Conservation (phyloP, 2,797 vertebrate species). For the Emydoidea blandingii region DNA sequence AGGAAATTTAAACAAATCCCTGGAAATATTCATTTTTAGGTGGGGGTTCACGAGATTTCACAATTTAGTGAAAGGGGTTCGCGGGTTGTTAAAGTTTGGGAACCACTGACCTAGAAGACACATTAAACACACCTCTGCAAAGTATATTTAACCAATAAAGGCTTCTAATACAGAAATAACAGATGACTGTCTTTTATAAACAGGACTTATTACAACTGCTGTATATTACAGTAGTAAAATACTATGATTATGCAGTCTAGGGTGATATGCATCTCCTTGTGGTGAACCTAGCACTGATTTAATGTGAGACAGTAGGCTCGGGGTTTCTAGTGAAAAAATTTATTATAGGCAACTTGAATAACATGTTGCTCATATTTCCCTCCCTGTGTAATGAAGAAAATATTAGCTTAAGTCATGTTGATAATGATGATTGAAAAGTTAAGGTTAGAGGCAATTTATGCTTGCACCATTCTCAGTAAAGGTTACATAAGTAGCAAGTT, state of each 20-base stretch:
- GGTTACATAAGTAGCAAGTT: neutral
- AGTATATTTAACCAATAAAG: slow-evolving; percentile 31
- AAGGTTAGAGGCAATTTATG: neutral
- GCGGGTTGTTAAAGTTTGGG: no score
- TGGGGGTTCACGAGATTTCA: no score
- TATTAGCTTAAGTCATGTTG: neutral
- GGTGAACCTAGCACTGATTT: slow-evolving; percentile 13
- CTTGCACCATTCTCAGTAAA: neutral
- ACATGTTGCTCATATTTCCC: neutral
- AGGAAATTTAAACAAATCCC: no score
- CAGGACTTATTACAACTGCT: slow-evolving; percentile 6
- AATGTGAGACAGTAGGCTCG: neutral
- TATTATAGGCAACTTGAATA: neutral
- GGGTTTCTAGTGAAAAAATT: neutral
- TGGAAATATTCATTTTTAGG: no score
- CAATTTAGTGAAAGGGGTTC: no score
- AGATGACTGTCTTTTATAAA: slow-evolving; percentile 26
- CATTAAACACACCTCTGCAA: slow-evolving; percentile 30
- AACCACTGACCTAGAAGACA: no score
- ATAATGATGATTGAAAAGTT: neutral
- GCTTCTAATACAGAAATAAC: slow-evolving; percentile 27
- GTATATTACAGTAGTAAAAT: slow-evolving; percentile 28
- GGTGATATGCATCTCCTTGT: slow-evolving; percentile 8
- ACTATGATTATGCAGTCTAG: neutral
- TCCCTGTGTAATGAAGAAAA: neutral